Evolutionary conservation across 2,797 vertebrate species (phyloP), one percentile per base, ranked within the genome.

Genomic region (Lutjanus campechanus): DNA sequence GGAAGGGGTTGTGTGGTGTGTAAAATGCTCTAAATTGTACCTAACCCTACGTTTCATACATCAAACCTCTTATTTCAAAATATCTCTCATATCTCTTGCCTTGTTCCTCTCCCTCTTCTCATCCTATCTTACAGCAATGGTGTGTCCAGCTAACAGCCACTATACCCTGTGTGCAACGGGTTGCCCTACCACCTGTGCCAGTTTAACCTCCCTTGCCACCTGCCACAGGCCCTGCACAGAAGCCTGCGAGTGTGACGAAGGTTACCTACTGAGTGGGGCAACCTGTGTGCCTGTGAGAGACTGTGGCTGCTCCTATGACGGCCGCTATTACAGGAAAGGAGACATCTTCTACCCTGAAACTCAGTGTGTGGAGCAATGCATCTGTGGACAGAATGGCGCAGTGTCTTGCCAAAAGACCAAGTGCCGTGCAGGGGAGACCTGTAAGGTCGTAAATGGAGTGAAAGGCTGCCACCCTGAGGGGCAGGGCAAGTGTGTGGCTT

Each of bases 221-320:
- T 97, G 96, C 25, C 65, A 67, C 11, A 69, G 74, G 0, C 22
- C 25, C 0, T 96, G 96, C 59, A 0, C 44, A 0, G 96, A 97
- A 63, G 94, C 91, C n/a, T 98, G 97, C 0, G 93, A 95, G 64
- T 98, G 97, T 4, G 81, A 97, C 0, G 66, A 92, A 0, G 96
- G 96, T 40, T 96, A 92, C 61, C 73, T 93, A 2, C 89, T 87
- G 65, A 97, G 95, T 0, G 96, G 97, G 0, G 85, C 73, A 9
- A 50, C 56, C 22, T 98, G 97, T 0, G 82, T 97, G 59, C 95
- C 95, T 0, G 51, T 94, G 61, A 12, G 85, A 44, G 80, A 94
- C 16, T 98, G 97, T 0, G 97, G 97, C 71, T 98, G 97, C 59
- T 46, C 80, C 1, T 90, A 95, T 51, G 25, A 85, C 0, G 96